Conservation (phyloP, 2,113 vertebrate species). For the Heterotis niloticus region DNA sequence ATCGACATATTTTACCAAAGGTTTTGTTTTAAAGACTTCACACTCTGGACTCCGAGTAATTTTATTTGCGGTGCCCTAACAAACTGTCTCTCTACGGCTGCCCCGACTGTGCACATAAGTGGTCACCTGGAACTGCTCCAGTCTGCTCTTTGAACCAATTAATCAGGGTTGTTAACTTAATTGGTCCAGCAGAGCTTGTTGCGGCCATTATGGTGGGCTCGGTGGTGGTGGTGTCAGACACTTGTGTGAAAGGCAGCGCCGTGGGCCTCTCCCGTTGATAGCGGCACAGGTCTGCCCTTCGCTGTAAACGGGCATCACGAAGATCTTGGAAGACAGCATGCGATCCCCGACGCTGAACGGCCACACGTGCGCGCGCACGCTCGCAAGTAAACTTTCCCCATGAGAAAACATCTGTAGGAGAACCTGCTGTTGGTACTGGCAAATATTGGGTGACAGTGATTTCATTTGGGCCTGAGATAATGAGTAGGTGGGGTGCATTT, state of each 20-base stretch:
- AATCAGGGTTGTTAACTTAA: conserved; percentile 48
- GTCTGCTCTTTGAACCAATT: conserved; percentile 43
- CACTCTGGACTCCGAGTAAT: too few relatives aligned
- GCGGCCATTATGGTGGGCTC: conserved; percentile 6
- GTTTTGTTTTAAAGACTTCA: neutral
- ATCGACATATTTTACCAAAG: neutral
- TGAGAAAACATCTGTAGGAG: too few relatives aligned
- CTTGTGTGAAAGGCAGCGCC: neutral
- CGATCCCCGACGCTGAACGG: too few relatives aligned
- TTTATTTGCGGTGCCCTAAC: conserved; percentile 44
- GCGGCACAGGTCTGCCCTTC: neutral
- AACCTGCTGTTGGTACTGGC: too few relatives aligned
- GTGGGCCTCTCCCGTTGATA: too few relatives aligned
- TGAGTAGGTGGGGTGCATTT: too few relatives aligned
- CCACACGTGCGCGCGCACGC: too few relatives aligned
- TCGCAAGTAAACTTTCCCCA: too few relatives aligned
- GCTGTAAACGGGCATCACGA: conserved; percentile 27
- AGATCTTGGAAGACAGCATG: too few relatives aligned
- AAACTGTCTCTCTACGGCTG: conserved; percentile 29
- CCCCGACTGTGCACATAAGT: conserved; percentile 38
- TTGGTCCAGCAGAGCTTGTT: conserved; percentile 43
- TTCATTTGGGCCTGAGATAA: too few relatives aligned
- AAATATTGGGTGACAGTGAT: too few relatives aligned
- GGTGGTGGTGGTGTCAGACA: conserved; percentile 34
- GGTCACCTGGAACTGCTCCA: conserved; percentile 44